Evolutionary conservation across 2,888 invertebrate species (phyloP).

Genomic region (Drosophila formosana): DNA sequence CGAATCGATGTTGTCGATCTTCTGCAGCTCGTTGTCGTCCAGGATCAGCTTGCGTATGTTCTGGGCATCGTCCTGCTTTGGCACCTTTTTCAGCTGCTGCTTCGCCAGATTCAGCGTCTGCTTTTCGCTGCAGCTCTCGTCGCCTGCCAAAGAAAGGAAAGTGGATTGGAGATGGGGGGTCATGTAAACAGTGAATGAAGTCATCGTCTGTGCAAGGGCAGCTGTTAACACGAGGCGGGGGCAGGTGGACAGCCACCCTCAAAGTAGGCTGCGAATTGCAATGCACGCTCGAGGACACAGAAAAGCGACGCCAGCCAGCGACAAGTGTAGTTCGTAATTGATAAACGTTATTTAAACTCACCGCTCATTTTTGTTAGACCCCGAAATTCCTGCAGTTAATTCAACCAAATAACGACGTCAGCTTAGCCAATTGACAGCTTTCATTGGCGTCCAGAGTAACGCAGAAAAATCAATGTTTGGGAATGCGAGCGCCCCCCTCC

Average conservation of each 20-base stretch:
- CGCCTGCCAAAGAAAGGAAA: conserved; percentile 65
- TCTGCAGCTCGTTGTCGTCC: conserved; percentile 94
- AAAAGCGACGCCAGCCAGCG: background rate
- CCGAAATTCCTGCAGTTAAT: conserved; percentile 39
- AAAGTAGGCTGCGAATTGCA: conserved; percentile 71
- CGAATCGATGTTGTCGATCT: conserved; percentile 94
- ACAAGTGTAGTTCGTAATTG: background rate
- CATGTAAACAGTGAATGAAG: conserved; percentile 64
- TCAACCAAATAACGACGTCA: conserved; percentile 7
- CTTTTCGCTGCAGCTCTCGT: conserved; percentile 81
- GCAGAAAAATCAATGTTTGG: conserved; percentile 67
- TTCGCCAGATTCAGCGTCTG: conserved; percentile 90
- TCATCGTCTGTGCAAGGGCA: conserved; percentile 60
- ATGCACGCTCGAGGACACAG: conserved; percentile 39
- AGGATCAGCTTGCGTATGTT: conserved; percentile 90
- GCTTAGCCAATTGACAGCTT: conserved; percentile 44
- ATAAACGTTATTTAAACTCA: conserved; percentile 30
- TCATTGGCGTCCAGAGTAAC: conserved; percentile 40
- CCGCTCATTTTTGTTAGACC: conserved; percentile 65
- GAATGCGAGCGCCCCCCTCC: conserved; percentile 60
- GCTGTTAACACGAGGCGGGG: conserved; percentile 27
- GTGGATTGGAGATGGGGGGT: background rate
- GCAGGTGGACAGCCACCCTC: conserved; percentile 50
- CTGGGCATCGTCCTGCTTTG: conserved; percentile 89
- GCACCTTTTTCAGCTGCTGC: conserved; percentile 93